Evolutionary conservation across 2,888 invertebrate species (phyloP).

Genomic region (Gryllus longicercus): DNA sequence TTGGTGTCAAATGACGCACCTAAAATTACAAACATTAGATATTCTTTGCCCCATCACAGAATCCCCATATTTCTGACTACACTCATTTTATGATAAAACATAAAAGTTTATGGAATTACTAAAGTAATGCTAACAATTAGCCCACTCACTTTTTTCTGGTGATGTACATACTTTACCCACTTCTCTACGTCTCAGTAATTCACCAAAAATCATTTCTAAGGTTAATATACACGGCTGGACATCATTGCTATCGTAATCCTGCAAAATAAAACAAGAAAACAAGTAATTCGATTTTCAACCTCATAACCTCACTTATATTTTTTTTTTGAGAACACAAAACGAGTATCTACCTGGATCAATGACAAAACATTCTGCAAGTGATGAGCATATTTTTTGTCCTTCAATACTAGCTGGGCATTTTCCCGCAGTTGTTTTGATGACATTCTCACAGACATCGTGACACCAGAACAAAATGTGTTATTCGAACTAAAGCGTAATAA

Average conservation of each 20-base stretch:
- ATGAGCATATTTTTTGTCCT: constrained; percentile 61
- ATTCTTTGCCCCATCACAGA: not conserved
- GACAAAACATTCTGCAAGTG: constrained; percentile 65
- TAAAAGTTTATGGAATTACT: not conserved
- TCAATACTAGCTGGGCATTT: constrained; percentile 69
- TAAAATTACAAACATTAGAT: constrained; percentile 52
- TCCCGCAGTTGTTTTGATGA: constrained; percentile 55
- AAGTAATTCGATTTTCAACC: constrained; percentile 23
- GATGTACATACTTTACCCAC: constrained; percentile 53
- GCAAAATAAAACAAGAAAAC: constrained; percentile 31
- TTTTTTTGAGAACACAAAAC: not conserved
- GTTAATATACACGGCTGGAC: constrained; percentile 55
- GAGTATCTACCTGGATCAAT: constrained; percentile 60
- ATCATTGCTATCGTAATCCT: constrained; percentile 26
- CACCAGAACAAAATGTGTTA: too few relatives aligned
- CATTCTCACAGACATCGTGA: constrained; percentile 22
- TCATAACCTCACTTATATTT: constrained; percentile 43
- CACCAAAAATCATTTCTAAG: constrained; percentile 67
- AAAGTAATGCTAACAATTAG: not conserved
- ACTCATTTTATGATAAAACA: too few relatives aligned
- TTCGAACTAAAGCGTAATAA: too few relatives aligned
- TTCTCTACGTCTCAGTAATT: constrained; percentile 63
- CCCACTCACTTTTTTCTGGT: constrained; percentile 6
- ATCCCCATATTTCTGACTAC: not conserved
- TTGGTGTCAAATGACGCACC: constrained; percentile 55